phyloP scores from a whole-genome alignment of 2,797 vertebrate species.

The Vipera latastei region DNA sequence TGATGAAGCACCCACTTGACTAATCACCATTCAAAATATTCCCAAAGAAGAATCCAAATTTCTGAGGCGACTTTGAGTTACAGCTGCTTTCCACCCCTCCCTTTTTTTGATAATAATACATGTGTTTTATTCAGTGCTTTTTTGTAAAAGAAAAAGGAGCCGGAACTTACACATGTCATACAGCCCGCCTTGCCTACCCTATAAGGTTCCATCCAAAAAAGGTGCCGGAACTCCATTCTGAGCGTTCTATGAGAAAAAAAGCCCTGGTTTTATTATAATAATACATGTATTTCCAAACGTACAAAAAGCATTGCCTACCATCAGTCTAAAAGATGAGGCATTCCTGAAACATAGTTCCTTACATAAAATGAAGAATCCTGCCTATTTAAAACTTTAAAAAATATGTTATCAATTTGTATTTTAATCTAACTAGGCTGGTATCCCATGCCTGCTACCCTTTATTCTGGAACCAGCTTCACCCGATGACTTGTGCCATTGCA shows the following conservation, averaged over 20 bases:
- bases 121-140: no score
- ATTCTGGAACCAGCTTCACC: slow-evolving; percentile 62
- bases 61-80: not conserved
- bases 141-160: no score
- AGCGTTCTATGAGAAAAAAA: no score
- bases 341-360: not conserved
- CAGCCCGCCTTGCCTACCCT: no score
- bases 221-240: no score
- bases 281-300: not conserved
- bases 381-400: not conserved
- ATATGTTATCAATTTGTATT: not conserved
- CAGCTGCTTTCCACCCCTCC: not conserved
- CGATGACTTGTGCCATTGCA: slow-evolving; percentile 66
- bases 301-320: not conserved
- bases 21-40: not conserved
- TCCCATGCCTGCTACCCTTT: slow-evolving; percentile 75
- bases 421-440: slow-evolving; percentile 65
- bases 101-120: not conserved
- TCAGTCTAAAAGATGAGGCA: not conserved
- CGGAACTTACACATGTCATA: no score
- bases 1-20: not conserved
- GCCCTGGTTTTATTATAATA: not conserved
- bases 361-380: not conserved
- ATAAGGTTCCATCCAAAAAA: no score
- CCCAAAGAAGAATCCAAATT: not conserved